Conservation (phyloP, 2,888 invertebrate genomes). For the Rhagium mordax region DNA sequence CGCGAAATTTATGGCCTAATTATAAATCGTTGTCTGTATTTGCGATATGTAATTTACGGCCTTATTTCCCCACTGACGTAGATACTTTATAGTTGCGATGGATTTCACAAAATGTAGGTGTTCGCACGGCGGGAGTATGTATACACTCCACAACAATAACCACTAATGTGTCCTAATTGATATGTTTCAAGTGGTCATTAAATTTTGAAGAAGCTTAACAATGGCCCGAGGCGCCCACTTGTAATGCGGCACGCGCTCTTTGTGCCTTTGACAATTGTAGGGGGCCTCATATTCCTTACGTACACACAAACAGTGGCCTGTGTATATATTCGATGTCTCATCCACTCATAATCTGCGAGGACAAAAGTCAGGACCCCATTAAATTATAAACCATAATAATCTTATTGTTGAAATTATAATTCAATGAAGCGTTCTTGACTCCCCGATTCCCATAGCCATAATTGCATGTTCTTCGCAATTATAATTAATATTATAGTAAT, state of each 20-base stretch:
- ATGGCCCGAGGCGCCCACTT: constrained; percentile 39
- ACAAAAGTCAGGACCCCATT: constrained; percentile 29
- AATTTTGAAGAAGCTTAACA: constrained; percentile 52
- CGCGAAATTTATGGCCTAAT: constrained; percentile 68
- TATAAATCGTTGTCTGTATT: constrained; percentile 67
- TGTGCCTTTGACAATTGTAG: constrained; percentile 57
- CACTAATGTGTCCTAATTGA: constrained; percentile 50
- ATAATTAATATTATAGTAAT: background rate
- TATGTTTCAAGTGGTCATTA: constrained; percentile 54
- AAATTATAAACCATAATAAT: constrained; percentile 15
- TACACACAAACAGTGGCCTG: background rate
- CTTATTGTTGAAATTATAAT: background rate
- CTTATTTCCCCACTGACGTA: constrained; percentile 40
- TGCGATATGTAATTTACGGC: constrained; percentile 64
- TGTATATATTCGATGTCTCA: background rate
- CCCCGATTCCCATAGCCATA: constrained; percentile 12
- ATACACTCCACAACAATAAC: constrained; percentile 45
- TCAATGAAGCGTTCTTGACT: background rate
- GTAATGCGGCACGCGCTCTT: constrained; percentile 51
- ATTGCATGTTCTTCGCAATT: background rate
- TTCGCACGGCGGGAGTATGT: background rate
- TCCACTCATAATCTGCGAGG: constrained; percentile 24
- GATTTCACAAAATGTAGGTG: constrained; percentile 20
- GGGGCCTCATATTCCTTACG: constrained; percentile 21
- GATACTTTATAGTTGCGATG: constrained; percentile 26